These are phyloP conservation scores for Champsocephalus esox DNA, from an alignment of 2,797 vertebrate genomes.

Conservation along the genomic window DNA sequence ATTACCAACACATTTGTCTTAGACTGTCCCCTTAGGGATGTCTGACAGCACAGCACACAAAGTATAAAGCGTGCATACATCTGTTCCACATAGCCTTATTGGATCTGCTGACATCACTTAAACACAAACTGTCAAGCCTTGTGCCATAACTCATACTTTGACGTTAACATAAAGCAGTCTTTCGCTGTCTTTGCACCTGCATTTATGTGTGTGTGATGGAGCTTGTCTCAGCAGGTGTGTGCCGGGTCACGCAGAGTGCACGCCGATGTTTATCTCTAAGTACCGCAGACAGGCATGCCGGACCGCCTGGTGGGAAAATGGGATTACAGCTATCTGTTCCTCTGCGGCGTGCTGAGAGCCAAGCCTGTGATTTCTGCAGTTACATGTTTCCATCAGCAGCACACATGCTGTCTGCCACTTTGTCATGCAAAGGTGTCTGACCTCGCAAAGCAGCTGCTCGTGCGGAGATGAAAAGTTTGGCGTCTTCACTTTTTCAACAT, in stretches of 20 bases:
- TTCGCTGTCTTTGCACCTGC: slow-evolving; percentile 67
- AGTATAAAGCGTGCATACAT: slow-evolving; percentile 78
- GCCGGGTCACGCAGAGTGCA: slow-evolving; percentile 74
- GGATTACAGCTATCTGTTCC: slow-evolving; percentile 72
- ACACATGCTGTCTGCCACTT: slow-evolving; percentile 47
- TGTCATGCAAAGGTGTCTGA: slow-evolving; percentile 52
- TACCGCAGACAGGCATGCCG: slow-evolving; percentile 63
- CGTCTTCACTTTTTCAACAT: slow-evolving; percentile 10
- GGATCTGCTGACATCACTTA: slow-evolving; percentile 79
- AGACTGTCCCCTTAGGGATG: slow-evolving; percentile 69
- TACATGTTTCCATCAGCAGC: slow-evolving; percentile 63
- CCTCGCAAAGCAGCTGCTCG: slow-evolving; percentile 23
- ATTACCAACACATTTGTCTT: slow-evolving; percentile 84
- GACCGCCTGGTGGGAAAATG: slow-evolving; percentile 73
- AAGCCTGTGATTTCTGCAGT: slow-evolving; percentile 51
- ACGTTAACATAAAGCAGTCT: slow-evolving; percentile 65
- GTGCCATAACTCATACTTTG: slow-evolving; percentile 66
- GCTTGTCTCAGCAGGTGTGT: slow-evolving; percentile 75
- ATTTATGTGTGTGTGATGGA: slow-evolving; percentile 40
- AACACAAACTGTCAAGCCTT: slow-evolving; percentile 74
- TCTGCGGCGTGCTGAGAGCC: slow-evolving; percentile 47
- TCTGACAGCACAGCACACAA: slow-evolving; percentile 72
- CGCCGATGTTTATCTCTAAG: slow-evolving; percentile 76
- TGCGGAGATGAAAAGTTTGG: slow-evolving; percentile 34
- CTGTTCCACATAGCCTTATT: slow-evolving; percentile 73